A percentile compares a stretch with the other conserved stretches of the same genome.
These are phyloP conservation scores for Sinhomidia bicolor DNA, from an alignment of 2,888 invertebrate genomes.

Conservation along the genomic window DNA sequence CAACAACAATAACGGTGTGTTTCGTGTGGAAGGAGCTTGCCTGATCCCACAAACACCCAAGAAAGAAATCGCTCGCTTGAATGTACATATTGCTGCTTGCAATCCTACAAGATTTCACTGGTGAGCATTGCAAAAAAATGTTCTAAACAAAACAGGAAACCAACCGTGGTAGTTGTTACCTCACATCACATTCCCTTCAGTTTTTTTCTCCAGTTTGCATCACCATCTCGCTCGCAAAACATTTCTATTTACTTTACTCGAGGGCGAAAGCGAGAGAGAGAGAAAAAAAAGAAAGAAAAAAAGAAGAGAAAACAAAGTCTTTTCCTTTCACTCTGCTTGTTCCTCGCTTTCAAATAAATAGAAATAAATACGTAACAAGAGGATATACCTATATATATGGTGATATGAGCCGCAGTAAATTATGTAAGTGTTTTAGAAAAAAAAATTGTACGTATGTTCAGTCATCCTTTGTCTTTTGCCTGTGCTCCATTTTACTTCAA, in stretches of 20 bases:
- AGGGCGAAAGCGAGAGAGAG: constrained; percentile 30
- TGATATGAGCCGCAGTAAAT: background rate
- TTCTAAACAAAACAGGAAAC: too few species aligned
- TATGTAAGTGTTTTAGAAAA: background rate
- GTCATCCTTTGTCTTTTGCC: constrained; percentile 4
- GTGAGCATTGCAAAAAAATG: too few species aligned
- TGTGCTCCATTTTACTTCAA: constrained; percentile 12
- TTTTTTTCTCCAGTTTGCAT: background rate
- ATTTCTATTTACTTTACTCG: constrained; percentile 24
- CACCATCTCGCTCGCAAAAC: background rate
- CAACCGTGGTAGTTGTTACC: background rate
- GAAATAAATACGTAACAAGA: constrained; percentile 8
- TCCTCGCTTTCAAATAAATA: background rate
- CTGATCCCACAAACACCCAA: too few species aligned
- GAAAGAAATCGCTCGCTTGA: too few species aligned
- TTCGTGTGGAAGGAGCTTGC: too few species aligned
- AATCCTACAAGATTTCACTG: too few species aligned
- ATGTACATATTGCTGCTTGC: too few species aligned
- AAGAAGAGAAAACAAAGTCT: constrained; percentile 15
- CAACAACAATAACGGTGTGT: too few species aligned
- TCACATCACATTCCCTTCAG: background rate
- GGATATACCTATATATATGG: background rate
- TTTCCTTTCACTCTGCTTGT: background rate
- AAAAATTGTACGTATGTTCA: background rate
- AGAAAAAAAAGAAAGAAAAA: background rate